A percentile compares a stretch with the other conserved stretches of the same genome.
These are phyloP conservation scores for Bombus balteatus DNA, from an alignment of 1,140 invertebrate genomes.

Conservation along the genomic window DNA sequence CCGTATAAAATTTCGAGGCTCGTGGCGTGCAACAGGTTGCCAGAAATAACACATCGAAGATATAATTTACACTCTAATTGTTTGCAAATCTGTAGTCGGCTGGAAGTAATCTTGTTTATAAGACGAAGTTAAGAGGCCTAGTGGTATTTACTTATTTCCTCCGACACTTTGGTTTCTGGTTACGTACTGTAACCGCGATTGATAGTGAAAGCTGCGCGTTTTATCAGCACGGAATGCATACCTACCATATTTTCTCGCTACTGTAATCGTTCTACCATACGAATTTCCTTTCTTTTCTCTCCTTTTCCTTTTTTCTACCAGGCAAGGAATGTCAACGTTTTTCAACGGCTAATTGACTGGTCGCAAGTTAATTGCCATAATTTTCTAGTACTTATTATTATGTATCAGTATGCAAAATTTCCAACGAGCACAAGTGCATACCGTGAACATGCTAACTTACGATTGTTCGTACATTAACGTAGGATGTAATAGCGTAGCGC, in stretches of 20 bases:
- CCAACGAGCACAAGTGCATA: background rate
- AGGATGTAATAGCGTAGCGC: constrained; percentile 24
- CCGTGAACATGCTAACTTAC: background rate
- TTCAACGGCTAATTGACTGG: background rate
- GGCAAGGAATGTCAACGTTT: background rate
- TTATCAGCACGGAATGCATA: constrained; percentile 36
- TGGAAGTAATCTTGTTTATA: constrained; percentile 62
- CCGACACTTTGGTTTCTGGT: constrained; percentile 34
- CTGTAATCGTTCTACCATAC: too few species aligned
- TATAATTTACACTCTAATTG: constrained; percentile 51
- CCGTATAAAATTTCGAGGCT: background rate
- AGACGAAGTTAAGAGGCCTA: constrained; percentile 58
- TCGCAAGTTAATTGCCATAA: background rate
- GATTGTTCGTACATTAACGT: constrained; percentile 15
- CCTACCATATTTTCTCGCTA: background rate
- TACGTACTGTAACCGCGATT: constrained; percentile 48
- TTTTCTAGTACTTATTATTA: background rate
- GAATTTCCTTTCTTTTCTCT: background rate
- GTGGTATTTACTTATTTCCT: constrained; percentile 45
- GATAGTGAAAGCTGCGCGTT: constrained; percentile 47
- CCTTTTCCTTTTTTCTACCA: background rate
- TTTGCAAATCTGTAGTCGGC: constrained; percentile 56
- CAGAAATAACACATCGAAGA: constrained; percentile 11
- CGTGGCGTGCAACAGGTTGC: background rate
- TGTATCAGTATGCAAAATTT: constrained; percentile 8